Evolutionary conservation across 1,140 invertebrate species (phyloP).

Genomic region (Anthonomus grandis): DNA sequence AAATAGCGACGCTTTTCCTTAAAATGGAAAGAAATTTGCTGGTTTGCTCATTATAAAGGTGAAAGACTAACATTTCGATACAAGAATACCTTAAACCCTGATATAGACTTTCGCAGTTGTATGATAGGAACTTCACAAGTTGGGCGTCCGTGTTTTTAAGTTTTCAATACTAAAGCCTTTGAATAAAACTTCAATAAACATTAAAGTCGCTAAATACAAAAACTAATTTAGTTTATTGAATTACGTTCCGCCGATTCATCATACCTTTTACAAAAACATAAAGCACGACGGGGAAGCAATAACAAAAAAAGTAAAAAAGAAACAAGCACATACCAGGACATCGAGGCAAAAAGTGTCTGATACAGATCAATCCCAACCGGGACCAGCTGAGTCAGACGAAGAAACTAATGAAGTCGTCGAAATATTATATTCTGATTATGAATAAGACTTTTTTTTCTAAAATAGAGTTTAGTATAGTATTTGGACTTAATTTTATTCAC

Average conservation of each 20-base stretch:
- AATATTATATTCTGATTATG: no score
- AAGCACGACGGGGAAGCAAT: constrained; percentile 2
- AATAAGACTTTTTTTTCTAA: no score
- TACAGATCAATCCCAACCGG: background rate
- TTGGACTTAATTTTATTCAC: background rate
- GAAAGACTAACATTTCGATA: constrained; percentile 1
- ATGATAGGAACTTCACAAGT: background rate
- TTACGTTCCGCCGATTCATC: no score
- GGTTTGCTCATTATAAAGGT: constrained; percentile 1
- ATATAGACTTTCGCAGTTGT: background rate
- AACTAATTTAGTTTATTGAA: no score
- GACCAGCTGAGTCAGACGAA: constrained; percentile 5
- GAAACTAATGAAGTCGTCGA: no score
- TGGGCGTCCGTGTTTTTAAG: constrained; percentile 1
- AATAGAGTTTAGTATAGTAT: background rate
- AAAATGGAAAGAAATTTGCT: constrained; percentile 5
- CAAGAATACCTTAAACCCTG: background rate
- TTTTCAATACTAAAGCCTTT: constrained; percentile 2
- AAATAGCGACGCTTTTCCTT: background rate
- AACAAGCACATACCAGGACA: background rate
- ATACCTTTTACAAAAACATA: constrained; percentile 1
- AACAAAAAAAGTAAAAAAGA: background rate
- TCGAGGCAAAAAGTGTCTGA: background rate
- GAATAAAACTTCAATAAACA: constrained; percentile 10
- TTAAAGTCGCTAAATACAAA: no score